These are phyloP conservation scores for Chamaetylas fuelleborni DNA, from an alignment of 2,113 vertebrate genomes.

Conservation along the genomic window DNA sequence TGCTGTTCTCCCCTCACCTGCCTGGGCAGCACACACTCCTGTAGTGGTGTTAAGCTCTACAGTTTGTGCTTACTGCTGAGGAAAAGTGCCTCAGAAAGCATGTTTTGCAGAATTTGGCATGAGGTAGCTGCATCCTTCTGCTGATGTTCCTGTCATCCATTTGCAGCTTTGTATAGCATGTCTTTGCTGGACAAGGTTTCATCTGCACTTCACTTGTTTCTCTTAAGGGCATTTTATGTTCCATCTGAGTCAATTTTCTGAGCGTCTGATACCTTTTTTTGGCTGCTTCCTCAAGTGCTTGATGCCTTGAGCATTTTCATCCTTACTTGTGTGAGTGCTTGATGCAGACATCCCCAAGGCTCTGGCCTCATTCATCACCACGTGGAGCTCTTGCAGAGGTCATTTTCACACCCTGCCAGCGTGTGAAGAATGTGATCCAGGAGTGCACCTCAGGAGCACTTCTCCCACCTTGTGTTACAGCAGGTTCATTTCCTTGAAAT, in stretches of 20 bases:
- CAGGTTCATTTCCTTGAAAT: neutral
- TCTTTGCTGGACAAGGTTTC: neutral
- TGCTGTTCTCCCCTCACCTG: neutral
- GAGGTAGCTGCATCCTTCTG: conserved; percentile 10
- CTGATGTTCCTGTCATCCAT: conserved; percentile 6
- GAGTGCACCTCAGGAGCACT: neutral
- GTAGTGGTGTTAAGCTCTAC: neutral
- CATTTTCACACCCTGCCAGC: neutral
- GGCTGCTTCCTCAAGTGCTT: neutral
- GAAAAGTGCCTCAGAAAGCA: conserved; percentile 23
- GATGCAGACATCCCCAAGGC: neutral
- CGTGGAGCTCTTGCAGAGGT: neutral
- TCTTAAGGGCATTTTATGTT: conserved; percentile 27
- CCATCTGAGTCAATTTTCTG: conserved; percentile 9
- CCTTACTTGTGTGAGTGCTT: neutral
- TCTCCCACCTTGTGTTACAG: neutral
- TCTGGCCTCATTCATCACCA: neutral
- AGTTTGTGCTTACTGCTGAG: neutral
- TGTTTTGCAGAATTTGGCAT: neutral
- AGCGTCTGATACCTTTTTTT: neutral
- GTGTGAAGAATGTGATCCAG: neutral
- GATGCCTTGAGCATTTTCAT: neutral
- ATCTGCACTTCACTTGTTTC: neutral
- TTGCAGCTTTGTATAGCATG: neutral
- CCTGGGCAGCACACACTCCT: neutral